These are phyloP conservation scores for Chitala chitala DNA, from an alignment of 2,113 vertebrate genomes.

Conservation along the genomic window DNA sequence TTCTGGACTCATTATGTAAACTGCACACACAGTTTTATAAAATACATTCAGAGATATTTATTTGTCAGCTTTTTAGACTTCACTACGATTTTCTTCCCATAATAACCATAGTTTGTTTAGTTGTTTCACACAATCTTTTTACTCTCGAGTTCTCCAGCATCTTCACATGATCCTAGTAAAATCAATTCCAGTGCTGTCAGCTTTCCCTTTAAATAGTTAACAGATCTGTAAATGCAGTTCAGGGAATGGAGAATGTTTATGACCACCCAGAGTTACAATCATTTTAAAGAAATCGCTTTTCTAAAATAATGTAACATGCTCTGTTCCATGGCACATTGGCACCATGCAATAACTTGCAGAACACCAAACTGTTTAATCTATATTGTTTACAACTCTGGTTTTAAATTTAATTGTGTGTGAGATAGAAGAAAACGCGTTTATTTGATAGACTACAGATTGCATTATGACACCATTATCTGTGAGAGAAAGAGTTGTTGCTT, in stretches of 20 bases:
- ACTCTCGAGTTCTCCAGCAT: too few relatives aligned
- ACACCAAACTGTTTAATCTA: conserved; percentile 11
- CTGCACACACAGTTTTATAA: too few relatives aligned
- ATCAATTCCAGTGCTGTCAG: not conserved
- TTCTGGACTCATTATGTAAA: too few relatives aligned
- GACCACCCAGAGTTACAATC: not conserved
- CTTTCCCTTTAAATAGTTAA: not conserved
- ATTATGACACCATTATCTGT: not conserved
- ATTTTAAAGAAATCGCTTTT: conserved; percentile 5
- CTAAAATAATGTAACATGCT: not conserved
- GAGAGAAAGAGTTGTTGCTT: not conserved
- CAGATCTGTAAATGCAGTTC: not conserved
- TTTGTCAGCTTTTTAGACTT: too few relatives aligned
- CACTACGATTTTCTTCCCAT: too few relatives aligned
- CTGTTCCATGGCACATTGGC: too few relatives aligned
- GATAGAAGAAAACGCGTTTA: not conserved
- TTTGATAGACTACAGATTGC: conserved; percentile 3
- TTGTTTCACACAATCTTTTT: too few relatives aligned
- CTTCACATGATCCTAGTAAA: not conserved
- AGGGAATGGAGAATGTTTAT: not conserved
- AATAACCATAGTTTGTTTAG: too few relatives aligned
- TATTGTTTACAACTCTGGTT: not conserved
- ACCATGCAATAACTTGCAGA: not conserved
- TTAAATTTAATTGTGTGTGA: not conserved
- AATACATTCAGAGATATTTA: too few relatives aligned